phyloP scores from a whole-genome alignment of 2,113 vertebrate species.

The Nyctereutes procyonoides region DNA sequence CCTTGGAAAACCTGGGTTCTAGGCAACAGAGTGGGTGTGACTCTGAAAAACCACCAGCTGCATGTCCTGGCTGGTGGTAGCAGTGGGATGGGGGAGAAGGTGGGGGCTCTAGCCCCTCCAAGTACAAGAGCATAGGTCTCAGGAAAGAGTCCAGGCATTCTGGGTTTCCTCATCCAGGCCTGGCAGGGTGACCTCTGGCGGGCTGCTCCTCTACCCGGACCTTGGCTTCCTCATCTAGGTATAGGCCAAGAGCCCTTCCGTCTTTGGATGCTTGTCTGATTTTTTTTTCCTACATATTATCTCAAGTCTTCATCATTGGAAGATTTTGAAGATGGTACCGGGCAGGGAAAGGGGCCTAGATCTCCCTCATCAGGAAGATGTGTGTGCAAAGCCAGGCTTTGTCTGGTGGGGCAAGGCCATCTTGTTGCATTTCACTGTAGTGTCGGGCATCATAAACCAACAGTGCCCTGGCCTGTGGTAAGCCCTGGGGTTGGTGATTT shows the following conservation, averaged over 20 bases:
- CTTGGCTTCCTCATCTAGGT: not conserved
- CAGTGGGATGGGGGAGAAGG: constrained; percentile 6
- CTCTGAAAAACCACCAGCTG: constrained; percentile 45
- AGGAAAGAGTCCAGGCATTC: not conserved
- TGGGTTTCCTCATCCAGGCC: not conserved
- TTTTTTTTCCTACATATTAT: constrained; percentile 21
- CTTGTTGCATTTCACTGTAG: not conserved
- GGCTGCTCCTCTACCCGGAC: not conserved
- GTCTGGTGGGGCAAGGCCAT: not conserved
- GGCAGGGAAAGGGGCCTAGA: not conserved
- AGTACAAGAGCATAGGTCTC: not conserved
- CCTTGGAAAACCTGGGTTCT: constrained; percentile 75
- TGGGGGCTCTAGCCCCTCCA: constrained; percentile 6
- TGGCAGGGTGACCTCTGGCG: not conserved
- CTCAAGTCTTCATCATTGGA: not conserved
- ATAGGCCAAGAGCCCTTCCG: not conserved
- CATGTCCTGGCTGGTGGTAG: constrained; percentile 69
- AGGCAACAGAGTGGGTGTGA: constrained; percentile 75
- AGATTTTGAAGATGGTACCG: not conserved
- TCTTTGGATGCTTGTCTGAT: not conserved
- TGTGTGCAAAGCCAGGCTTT: not conserved
- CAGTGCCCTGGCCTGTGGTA: not conserved
- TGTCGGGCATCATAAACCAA: not conserved
- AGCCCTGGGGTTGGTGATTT: not conserved
- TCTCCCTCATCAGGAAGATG: not conserved